Evolutionary conservation across 1,140 invertebrate genomes (phyloP), one percentile per base, ranked within the genome.

Genomic region (Archivesica marissinica): DNA sequence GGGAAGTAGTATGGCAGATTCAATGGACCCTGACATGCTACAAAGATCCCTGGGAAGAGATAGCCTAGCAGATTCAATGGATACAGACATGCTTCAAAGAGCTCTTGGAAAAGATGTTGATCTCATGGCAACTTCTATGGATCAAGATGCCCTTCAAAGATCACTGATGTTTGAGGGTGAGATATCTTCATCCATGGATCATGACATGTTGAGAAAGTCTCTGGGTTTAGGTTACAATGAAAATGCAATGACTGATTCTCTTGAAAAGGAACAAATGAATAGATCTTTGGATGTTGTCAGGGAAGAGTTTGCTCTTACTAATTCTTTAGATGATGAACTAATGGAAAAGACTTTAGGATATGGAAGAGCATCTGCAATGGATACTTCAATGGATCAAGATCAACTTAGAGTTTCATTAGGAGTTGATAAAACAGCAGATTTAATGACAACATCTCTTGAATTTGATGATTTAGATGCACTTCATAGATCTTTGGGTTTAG

Each of bases 271-370:
- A 20, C 47, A 79, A 59, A 47, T 79, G 50, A 23, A 54, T 23
- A 54, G 50, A 25, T 86, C 84, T 66, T 61, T 86, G 28, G 81
- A 75, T 4, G 44, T 84, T 47, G 72, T 52, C 2, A 66, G 39
- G 66, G 74, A 77, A 52, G 39, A 61, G 3, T 15, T 50, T 41
- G 72, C 41, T n/a, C 35, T 84, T 9, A 72, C 76, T 17, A 78
- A 70, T 50, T 88, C 87, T 0, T 54, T 75, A 15, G 87, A 88
- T 72, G 76, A 86, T 64, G 87, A 88, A 76, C 54, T 78, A 25
- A 72, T 88, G 38, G 76, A 78, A 25, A 79, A 70, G 41, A 64
- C 66, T 25, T 68, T 86, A 50, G 81, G 81, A 2, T 56, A 77
- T 59, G 78, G 54, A n/a, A 74, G 72, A 68, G n/a, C 44, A 64